These are phyloP conservation scores for Morus bassanus DNA, from an alignment of 2,797 vertebrate genomes.

Conservation along the genomic window DNA sequence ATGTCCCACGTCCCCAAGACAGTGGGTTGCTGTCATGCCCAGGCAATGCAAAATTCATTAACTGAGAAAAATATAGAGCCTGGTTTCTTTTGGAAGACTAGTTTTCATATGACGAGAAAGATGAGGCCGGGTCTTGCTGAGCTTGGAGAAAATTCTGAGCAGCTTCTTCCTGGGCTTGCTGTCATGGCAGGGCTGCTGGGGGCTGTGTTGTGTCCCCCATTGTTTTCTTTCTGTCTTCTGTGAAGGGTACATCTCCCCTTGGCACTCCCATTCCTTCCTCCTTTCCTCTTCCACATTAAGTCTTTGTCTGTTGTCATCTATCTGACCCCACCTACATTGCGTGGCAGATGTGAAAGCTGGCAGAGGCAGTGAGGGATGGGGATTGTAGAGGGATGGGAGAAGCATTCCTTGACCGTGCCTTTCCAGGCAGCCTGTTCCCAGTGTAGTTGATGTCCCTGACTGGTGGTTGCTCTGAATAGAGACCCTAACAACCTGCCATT, in stretches of 20 bases:
- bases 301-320: neutral
- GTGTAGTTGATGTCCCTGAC: neutral
- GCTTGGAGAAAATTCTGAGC: neutral
- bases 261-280: neutral
- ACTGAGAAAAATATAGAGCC: neutral
- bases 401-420: fast-evolving
- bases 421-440: neutral
- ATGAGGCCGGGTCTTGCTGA: neutral
- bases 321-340: neutral
- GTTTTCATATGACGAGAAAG: neutral
- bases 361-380: neutral
- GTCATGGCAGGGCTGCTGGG: neutral
- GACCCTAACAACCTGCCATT: too few relatives aligned
- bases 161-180: neutral
- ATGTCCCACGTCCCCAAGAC: fast-evolving
- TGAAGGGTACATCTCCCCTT: neutral
- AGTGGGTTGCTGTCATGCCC: fast-evolving
- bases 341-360: neutral
- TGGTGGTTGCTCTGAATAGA: neutral
- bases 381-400: neutral
- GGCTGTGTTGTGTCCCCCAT: neutral
- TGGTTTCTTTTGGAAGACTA: neutral
- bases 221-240: neutral
- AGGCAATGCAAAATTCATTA: neutral
- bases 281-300: neutral